Conservation (phyloP, 2,888 invertebrate species). For the Teleiodes luculella region DNA sequence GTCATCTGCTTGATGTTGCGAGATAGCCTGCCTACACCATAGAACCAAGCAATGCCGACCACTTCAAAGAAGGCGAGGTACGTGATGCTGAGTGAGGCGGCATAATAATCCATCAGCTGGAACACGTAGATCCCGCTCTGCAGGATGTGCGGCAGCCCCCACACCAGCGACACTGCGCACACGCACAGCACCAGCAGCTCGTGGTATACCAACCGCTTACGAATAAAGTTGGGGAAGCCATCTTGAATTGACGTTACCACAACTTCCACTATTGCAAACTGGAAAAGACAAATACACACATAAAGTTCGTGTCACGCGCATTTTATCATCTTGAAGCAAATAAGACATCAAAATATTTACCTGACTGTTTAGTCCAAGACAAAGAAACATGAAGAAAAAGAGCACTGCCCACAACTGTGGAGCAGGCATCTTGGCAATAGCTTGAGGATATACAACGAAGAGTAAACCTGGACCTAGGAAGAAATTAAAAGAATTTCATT, state of each 20-base stretch:
- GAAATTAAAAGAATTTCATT: too few species aligned
- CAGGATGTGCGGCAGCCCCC: constrained; percentile 92
- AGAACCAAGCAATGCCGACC: constrained; percentile 94
- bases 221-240: constrained; percentile 93
- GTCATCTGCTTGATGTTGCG: constrained; percentile 95
- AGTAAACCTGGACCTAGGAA: constrained; percentile 93
- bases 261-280: constrained; percentile 97
- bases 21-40: constrained; percentile 88
- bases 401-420: constrained; percentile 93
- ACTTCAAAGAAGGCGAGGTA: constrained; percentile 96
- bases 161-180: constrained; percentile 88
- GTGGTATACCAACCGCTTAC: constrained; percentile 88
- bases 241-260: constrained; percentile 96
- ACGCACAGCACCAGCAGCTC: constrained; percentile 91
- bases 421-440: constrained; percentile 94
- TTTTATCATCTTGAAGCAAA: background rate
- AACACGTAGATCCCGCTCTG: constrained; percentile 95
- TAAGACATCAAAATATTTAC: constrained; percentile 56
- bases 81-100: constrained; percentile 94
- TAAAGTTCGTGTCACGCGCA: background rate
- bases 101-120: constrained; percentile 95
- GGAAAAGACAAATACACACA: constrained; percentile 43
- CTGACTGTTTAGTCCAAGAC: constrained; percentile 92
- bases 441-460: constrained; percentile 95
- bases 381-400: constrained; percentile 94